Evolutionary conservation across 2,888 invertebrate genomes (phyloP).

Genomic region (Agrochola macilenta): DNA sequence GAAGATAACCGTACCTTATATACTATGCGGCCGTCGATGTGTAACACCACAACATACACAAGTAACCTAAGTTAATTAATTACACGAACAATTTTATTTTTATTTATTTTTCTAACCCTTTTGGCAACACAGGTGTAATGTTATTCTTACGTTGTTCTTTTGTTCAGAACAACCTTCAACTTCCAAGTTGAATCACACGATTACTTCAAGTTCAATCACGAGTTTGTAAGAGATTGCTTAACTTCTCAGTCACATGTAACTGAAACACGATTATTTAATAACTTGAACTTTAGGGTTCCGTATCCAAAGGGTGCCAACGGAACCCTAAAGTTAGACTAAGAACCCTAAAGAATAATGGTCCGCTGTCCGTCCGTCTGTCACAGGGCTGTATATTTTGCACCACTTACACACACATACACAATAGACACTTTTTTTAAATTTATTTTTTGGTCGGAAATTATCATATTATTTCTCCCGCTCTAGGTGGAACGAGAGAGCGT

Average conservation of each 20-base stretch:
- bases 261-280: constrained; percentile 15
- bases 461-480: too few species aligned
- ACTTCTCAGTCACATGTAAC: constrained; percentile 26
- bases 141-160: neutral
- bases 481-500: too few species aligned
- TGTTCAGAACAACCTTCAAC: constrained; percentile 1
- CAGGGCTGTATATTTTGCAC: too few species aligned
- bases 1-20: too few species aligned
- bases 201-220: constrained; percentile 3
- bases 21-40: too few species aligned
- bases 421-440: too few species aligned
- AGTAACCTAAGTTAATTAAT: neutral
- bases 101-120: too few species aligned
- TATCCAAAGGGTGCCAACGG: neutral
- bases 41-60: too few species aligned
- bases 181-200: neutral
- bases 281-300: neutral
- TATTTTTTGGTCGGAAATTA: too few species aligned
- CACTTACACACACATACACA: too few species aligned
- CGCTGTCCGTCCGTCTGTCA: neutral
- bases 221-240: constrained; percentile 26
- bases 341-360: too few species aligned
- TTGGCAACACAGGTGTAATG: neutral
- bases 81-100: neutral
- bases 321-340: neutral